These are phyloP conservation scores for Candidula unifasciata DNA, from an alignment of 2,888 invertebrate species.

Conservation along the genomic window DNA sequence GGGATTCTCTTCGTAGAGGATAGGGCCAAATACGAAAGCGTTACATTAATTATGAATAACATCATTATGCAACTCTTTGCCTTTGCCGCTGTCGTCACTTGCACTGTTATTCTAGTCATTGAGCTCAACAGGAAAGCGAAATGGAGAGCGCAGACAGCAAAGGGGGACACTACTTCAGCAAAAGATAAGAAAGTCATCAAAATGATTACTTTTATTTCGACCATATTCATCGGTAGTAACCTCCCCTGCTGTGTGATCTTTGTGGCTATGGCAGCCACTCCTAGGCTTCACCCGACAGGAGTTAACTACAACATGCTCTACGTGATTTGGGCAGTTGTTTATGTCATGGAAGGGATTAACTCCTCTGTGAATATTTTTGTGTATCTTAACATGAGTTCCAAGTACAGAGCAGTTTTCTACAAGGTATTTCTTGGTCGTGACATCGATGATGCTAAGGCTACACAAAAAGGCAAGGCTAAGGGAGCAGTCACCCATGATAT, in stretches of 20 bases:
- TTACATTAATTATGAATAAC: constrained; percentile 44
- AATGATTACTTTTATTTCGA: background rate
- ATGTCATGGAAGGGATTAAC: constrained; percentile 34
- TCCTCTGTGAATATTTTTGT: constrained; percentile 28
- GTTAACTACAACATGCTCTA: constrained; percentile 37
- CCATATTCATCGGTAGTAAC: constrained; percentile 30
- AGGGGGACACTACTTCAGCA: constrained; percentile 9
- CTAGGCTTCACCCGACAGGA: constrained; percentile 19
- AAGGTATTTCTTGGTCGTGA: constrained; percentile 20
- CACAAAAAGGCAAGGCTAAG: background rate
- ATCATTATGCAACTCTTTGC: constrained; percentile 32
- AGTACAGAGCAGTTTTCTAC: constrained; percentile 15
- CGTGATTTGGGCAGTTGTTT: constrained; percentile 17
- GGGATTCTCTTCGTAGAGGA: constrained; percentile 30
- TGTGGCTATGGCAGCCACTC: constrained; percentile 14
- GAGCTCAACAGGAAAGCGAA: constrained; percentile 38
- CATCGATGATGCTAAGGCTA: no score
- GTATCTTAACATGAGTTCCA: constrained; percentile 40
- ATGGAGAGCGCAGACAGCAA: constrained; percentile 19
- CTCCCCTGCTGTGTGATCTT: constrained; percentile 39
- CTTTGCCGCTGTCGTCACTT: constrained; percentile 25
- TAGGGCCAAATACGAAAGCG: constrained; percentile 36
- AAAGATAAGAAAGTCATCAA: constrained; percentile 36
- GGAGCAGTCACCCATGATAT: constrained; percentile 15
- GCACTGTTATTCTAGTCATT: constrained; percentile 34